phyloP scores from a whole-genome alignment of 2,113 vertebrate species.

The Platanista minor region DNA sequence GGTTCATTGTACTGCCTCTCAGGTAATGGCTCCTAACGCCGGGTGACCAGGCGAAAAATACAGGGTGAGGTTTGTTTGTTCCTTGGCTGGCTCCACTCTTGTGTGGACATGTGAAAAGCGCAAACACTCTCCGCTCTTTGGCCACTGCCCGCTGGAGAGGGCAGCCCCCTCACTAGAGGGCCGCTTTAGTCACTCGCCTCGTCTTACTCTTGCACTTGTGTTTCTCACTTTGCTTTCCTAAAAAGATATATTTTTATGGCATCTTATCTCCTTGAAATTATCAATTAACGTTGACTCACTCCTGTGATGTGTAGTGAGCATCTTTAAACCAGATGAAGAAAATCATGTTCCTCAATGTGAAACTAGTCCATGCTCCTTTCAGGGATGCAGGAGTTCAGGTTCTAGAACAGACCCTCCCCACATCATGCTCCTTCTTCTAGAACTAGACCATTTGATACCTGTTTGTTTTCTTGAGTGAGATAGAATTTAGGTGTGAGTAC shows the following conservation, averaged over 20 bases:
- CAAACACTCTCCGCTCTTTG: rapidly evolving
- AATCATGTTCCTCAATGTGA: background rate
- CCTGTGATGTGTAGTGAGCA: background rate
- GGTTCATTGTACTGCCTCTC: background rate
- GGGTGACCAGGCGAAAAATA: background rate
- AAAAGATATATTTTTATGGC: background rate
- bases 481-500: background rate
- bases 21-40: background rate
- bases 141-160: background rate
- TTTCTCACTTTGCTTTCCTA: background rate
- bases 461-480: background rate
- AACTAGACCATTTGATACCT: background rate
- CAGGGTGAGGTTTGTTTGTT: background rate
- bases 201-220: background rate
- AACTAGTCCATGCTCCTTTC: background rate
- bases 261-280: background rate
- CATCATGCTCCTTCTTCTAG: background rate
- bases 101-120: background rate
- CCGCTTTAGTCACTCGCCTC: background rate
- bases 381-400: background rate
- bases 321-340: background rate
- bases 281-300: background rate
- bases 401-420: background rate
- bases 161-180: background rate
- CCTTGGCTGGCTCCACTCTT: background rate